Percentiles rank a stretch among this genome's conserved stretches.
phyloP scores from a whole-genome alignment of 2,113 vertebrate genomes.

The Melanostigma gelatinosum region DNA sequence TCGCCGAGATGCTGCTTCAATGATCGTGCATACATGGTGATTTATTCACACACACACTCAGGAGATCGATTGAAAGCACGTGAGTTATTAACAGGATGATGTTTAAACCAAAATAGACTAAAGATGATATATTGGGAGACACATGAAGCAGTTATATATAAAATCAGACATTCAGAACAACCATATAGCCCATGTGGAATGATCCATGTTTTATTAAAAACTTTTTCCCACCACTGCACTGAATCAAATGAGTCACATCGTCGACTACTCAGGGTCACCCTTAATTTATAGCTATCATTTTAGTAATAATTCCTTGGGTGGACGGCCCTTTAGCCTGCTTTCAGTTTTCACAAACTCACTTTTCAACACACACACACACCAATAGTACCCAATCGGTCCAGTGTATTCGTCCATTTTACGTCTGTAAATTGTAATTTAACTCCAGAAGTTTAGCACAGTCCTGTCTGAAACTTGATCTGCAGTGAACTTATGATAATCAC shows the following conservation, averaged over 20 bases:
- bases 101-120: no score
- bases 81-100: no score
- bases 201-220: no score
- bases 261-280: no score
- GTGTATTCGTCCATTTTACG: neutral
- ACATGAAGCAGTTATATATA: no score
- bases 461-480: neutral
- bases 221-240: no score
- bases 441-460: neutral
- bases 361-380: neutral
- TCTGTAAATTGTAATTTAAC: neutral
- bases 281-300: neutral
- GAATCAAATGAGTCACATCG: no score
- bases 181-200: no score
- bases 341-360: neutral
- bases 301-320: neutral
- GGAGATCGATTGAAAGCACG: no score
- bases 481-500: conserved; percentile 9
- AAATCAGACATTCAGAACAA: no score
- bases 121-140: no score
- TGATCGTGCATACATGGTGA: neutral
- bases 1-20: no score
- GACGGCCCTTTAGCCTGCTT: neutral
- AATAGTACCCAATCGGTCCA: neutral
- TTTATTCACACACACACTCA: neutral